These are phyloP conservation scores for Callithrix jacchus DNA, from an alignment of 2,113 vertebrate species.

Conservation along the genomic window DNA sequence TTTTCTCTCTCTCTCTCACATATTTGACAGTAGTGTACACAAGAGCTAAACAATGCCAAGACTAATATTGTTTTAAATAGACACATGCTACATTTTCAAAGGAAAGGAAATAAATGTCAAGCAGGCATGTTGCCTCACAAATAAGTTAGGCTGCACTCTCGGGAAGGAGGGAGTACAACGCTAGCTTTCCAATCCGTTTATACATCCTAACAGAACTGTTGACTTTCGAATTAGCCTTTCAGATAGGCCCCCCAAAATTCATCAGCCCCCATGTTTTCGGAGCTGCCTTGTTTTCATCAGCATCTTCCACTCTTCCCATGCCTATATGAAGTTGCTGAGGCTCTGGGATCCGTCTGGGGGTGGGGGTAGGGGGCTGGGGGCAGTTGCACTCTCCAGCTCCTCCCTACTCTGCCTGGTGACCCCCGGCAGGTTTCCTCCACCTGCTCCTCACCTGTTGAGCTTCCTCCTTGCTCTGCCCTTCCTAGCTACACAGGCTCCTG, in stretches of 20 bases:
- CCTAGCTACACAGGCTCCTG: accelerated
- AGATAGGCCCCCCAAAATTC: background rate
- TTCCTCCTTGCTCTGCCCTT: accelerated
- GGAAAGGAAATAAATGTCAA: constrained; percentile 25
- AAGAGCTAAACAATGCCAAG: constrained; percentile 81
- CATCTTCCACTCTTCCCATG: background rate
- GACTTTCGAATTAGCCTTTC: constrained; percentile 48
- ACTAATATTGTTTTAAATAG: constrained; percentile 79
- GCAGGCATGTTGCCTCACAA: background rate
- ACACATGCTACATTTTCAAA: constrained; percentile 14
- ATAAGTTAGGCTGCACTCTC: background rate
- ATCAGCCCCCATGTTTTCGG: background rate
- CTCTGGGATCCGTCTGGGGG: too few relatives aligned
- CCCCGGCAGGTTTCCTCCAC: accelerated
- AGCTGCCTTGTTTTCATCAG: background rate
- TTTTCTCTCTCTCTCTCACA: constrained; percentile 75
- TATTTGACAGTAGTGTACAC: constrained; percentile 82
- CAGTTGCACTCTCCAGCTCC: accelerated
- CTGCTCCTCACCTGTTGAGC: accelerated
- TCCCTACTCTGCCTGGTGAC: background rate
- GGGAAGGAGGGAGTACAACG: background rate
- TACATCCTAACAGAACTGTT: background rate
- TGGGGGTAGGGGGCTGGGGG: background rate
- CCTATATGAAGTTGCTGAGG: background rate
- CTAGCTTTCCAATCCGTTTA: background rate